Evolutionary conservation across 1,140 invertebrate species (phyloP).

Genomic region (Zaprionus tsacasi): DNA sequence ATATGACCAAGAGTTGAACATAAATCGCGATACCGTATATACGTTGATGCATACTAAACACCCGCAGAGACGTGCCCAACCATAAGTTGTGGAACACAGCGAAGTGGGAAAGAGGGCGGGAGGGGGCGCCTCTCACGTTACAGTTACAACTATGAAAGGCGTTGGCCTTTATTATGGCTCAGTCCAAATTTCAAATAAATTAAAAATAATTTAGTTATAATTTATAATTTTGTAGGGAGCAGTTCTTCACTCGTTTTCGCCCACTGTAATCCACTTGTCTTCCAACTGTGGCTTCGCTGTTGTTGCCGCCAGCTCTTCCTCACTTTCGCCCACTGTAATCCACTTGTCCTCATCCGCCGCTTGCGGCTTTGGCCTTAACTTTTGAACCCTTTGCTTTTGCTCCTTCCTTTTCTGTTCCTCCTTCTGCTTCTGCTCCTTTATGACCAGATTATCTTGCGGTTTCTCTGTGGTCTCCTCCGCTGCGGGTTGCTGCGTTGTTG

Average conservation of each 20-base stretch:
- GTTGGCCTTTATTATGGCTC: constrained; percentile 28
- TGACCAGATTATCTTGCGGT: neutral
- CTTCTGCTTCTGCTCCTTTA: neutral
- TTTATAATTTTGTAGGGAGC: neutral
- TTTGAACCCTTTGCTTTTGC: neutral
- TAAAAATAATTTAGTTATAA: constrained; percentile 36
- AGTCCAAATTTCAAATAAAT: constrained; percentile 13
- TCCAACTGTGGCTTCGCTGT: constrained; percentile 4
- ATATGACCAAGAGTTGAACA: constrained; percentile 58
- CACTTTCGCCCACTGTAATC: constrained; percentile 52
- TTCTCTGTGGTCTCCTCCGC: neutral
- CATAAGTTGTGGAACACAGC: neutral
- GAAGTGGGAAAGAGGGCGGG: neutral
- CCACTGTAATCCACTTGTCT: constrained; percentile 54
- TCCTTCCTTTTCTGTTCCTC: neutral
- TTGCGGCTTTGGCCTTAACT: neutral
- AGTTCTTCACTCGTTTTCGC: constrained; percentile 37
- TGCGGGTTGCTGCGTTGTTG: neutral
- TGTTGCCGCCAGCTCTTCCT: neutral
- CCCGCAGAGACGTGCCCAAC: constrained; percentile 41
- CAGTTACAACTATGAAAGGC: constrained; percentile 22
- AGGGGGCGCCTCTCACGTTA: constrained; percentile 23
- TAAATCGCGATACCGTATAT: constrained; percentile 42
- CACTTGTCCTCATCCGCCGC: constrained; percentile 34
- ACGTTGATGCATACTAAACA: constrained; percentile 59